These are phyloP conservation scores for Dendrolimus pini DNA, from an alignment of 2,888 invertebrate species.

Conservation along the genomic window DNA sequence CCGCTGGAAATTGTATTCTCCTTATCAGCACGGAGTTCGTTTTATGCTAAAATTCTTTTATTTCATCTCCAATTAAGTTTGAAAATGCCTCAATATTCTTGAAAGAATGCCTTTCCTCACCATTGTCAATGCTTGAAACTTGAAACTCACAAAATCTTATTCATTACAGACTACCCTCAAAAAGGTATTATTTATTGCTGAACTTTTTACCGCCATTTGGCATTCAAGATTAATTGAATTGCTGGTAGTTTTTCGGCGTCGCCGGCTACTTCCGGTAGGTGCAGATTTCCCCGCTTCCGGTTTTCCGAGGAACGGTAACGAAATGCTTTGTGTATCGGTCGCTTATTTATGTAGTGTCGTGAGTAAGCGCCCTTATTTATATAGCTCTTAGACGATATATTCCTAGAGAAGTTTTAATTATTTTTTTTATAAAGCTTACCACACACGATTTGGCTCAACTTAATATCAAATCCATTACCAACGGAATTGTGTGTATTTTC, in stretches of 20 bases:
- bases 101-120: no score
- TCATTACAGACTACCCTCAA: slow-evolving; percentile 39
- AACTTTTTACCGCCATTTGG: slow-evolving; percentile 33
- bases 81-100: no score
- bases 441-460: no score
- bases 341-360: background rate
- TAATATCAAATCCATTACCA: no score
- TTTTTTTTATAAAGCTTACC: no score
- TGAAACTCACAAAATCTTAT: slow-evolving; percentile 13
- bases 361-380: slow-evolving; percentile 1
- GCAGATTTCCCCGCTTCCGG: slow-evolving; percentile 61
- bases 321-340: slow-evolving; percentile 32
- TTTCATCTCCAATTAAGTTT: no score
- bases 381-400: slow-evolving; percentile 3
- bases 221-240: slow-evolving; percentile 52
- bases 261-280: slow-evolving; percentile 46
- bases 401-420: no score
- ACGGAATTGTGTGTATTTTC: no score
- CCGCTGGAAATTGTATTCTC: no score
- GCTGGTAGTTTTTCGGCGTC: slow-evolving; percentile 51
- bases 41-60: no score
- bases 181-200: slow-evolving; percentile 49
- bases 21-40: no score
- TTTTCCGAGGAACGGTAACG: slow-evolving; percentile 39
- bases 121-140: background rate